A percentile compares a stretch with the other conserved stretches of the same genome.
Evolutionary conservation across 1,140 invertebrate species (phyloP).

Genomic region (Babylonia areolata): DNA sequence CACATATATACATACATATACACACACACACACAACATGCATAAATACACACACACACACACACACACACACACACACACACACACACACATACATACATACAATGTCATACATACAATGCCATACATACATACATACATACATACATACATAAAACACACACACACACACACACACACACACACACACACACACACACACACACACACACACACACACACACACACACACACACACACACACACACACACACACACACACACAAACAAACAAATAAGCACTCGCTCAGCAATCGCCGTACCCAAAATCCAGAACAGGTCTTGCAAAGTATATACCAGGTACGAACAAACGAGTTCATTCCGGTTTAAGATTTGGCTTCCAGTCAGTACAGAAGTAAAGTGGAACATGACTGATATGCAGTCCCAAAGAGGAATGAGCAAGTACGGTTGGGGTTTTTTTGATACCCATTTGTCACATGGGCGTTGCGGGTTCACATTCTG

Average conservation of each 20-base stretch:
- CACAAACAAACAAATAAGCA: background rate
- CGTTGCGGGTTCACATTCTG: background rate
- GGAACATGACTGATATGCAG: too few species aligned
- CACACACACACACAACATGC: background rate
- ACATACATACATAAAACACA: background rate
- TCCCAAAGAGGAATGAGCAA: too few species aligned
- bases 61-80: conserved; percentile 11
- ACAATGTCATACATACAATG: background rate
- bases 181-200: background rate
- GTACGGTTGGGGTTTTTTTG: too few species aligned
- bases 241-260: conserved; percentile 1
- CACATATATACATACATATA: too few species aligned
- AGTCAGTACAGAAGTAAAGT: too few species aligned
- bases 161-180: background rate
- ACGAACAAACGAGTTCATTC: background rate
- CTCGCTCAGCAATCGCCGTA: background rate
- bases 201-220: conserved; percentile 5
- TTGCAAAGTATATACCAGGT: background rate
- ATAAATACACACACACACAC: background rate
- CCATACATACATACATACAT: background rate
- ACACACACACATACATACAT: background rate
- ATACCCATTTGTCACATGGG: too few species aligned
- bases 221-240: conserved; percentile 8
- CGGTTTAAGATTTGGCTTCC: too few species aligned
- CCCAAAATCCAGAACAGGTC: background rate